phyloP scores from a whole-genome alignment of 2,888 invertebrate species.

The Scelioninae gen. 1 region DNA sequence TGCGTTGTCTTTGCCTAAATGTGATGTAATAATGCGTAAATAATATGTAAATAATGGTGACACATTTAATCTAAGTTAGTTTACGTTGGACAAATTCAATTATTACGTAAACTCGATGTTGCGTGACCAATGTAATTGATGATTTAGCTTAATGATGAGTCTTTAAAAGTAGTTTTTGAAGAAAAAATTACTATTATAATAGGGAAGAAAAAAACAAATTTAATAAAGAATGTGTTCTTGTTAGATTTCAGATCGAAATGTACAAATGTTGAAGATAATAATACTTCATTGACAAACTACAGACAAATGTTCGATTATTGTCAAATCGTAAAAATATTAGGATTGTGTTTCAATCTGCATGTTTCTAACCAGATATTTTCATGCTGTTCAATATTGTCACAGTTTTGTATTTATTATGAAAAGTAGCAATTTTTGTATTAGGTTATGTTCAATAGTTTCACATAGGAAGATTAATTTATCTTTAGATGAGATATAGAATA shows the following conservation, averaged over 20 bases:
- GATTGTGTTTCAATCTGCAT: slow-evolving; percentile 43
- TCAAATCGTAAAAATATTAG: slow-evolving; percentile 15
- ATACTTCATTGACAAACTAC: slow-evolving; percentile 30
- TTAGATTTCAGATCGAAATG: slow-evolving; percentile 51
- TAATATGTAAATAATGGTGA: slow-evolving; percentile 21
- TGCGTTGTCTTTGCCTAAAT: slow-evolving; percentile 24
- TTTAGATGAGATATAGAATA: too few relatives aligned
- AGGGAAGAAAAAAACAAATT: slow-evolving; percentile 42
- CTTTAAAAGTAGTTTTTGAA: slow-evolving; percentile 33
- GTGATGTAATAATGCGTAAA: slow-evolving; percentile 17
- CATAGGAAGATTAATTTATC: too few relatives aligned
- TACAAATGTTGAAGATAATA: slow-evolving; percentile 61
- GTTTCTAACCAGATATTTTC: not conserved
- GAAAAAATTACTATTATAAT: not conserved
- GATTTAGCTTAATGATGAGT: slow-evolving; percentile 28
- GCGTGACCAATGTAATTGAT: slow-evolving; percentile 25
- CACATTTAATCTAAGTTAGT: not conserved
- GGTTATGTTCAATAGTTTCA: too few relatives aligned
- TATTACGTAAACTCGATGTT: slow-evolving; percentile 18
- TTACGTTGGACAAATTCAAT: not conserved
- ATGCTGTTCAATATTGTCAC: too few relatives aligned
- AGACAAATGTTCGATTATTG: slow-evolving; percentile 49
- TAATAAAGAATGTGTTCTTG: slow-evolving; percentile 55
- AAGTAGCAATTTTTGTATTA: too few relatives aligned
- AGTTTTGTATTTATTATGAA: too few relatives aligned